phyloP scores from a whole-genome alignment of 1,140 invertebrate genomes.

The Lasioglossum baleicum region DNA sequence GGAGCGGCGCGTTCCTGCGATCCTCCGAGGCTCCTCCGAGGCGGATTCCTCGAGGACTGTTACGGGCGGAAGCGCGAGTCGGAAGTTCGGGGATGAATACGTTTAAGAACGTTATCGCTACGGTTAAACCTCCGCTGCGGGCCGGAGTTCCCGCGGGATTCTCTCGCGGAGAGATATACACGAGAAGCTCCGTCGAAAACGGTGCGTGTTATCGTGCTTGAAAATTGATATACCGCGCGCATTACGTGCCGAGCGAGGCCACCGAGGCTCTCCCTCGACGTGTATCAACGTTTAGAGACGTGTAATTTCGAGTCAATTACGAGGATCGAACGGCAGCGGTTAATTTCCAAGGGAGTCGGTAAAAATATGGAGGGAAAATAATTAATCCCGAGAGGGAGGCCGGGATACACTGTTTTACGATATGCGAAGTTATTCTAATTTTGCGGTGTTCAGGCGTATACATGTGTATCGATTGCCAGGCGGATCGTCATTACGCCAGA shows the following conservation, averaged over 20 bases:
- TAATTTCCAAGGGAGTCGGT: not conserved
- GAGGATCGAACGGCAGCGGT: conserved; percentile 10
- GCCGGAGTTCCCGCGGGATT: conserved; percentile 29
- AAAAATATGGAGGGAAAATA: no score
- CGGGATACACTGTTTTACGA: no score
- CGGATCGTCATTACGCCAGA: conserved; percentile 8
- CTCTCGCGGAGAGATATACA: conserved; percentile 3
- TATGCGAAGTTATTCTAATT: conserved; percentile 2
- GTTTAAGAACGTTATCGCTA: conserved; percentile 52
- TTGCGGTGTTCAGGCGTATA: not conserved
- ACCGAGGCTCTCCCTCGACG: conserved; percentile 11
- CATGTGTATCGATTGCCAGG: not conserved
- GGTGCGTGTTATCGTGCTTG: conserved; percentile 48
- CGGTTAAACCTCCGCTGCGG: conserved; percentile 19
- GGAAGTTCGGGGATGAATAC: conserved; percentile 57
- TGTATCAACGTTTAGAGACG: conserved; percentile 31
- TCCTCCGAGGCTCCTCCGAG: not conserved
- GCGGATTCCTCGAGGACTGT: not conserved
- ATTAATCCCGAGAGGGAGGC: no score
- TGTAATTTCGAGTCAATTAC: conserved; percentile 56
- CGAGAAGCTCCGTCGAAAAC: conserved; percentile 20
- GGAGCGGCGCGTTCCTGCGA: conserved; percentile 5
- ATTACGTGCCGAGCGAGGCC: conserved; percentile 49
- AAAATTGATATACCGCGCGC: conserved; percentile 47
- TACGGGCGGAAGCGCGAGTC: not conserved